A percentile compares a stretch with the other conserved stretches of the same genome.
These are phyloP conservation scores for Globodera ellingtonae DNA, from an alignment of 1,140 invertebrate genomes.

Conservation along the genomic window DNA sequence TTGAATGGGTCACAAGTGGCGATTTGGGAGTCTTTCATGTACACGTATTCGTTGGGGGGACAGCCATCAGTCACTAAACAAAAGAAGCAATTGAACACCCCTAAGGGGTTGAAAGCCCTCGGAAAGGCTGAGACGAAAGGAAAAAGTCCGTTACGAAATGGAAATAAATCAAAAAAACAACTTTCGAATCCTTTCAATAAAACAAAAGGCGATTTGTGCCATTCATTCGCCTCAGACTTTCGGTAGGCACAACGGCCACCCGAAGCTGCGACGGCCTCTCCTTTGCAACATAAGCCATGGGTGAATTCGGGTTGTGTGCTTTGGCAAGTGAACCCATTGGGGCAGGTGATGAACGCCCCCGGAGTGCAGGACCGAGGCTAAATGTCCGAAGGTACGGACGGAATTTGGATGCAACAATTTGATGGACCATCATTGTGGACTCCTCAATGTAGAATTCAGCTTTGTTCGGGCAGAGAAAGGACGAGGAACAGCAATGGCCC, in stretches of 20 bases:
- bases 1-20: conserved; percentile 65
- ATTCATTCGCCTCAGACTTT: neutral
- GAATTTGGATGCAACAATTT: neutral
- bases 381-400: conserved; percentile 8
- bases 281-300: conserved; percentile 62
- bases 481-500: conserved; percentile 62
- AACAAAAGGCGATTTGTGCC: neutral
- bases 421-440: conserved; percentile 59
- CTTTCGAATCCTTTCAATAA: neutral
- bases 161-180: neutral
- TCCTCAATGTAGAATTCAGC: conserved; percentile 64
- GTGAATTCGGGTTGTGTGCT: conserved; percentile 63
- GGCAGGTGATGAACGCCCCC: conserved; percentile 64
- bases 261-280: conserved; percentile 58
- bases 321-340: conserved; percentile 61
- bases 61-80: conserved; percentile 53
- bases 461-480: conserved; percentile 60
- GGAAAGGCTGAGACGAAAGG: neutral
- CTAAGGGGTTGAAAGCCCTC: conserved; percentile 19
- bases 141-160: neutral
- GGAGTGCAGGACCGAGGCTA: conserved; percentile 46
- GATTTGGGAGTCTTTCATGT: conserved; percentile 64
- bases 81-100: neutral
- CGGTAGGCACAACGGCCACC: conserved; percentile 21
- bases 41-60: conserved; percentile 64